Percentiles rank a stretch among this genome's conserved stretches.
These are phyloP conservation scores for Ptychadena robeensis DNA, from an alignment of 2,797 vertebrate species.

Conservation along the genomic window DNA sequence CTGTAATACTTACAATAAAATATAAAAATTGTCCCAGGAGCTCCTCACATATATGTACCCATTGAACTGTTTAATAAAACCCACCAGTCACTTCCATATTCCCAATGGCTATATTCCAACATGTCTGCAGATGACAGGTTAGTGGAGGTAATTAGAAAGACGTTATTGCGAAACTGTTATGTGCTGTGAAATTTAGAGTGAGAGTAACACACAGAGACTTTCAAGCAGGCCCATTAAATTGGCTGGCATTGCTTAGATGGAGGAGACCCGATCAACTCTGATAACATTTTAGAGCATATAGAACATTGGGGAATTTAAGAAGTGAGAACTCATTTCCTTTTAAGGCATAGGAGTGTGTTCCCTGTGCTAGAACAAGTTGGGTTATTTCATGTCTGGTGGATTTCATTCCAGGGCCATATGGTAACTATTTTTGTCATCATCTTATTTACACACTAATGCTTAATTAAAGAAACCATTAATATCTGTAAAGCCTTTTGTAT, in stretches of 20 bases:
- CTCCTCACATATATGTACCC: slow-evolving; percentile 42
- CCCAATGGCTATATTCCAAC: slow-evolving; percentile 41
- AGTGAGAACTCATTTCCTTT: slow-evolving; percentile 38
- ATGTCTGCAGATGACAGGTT: slow-evolving; percentile 47
- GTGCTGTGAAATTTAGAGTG: slow-evolving; percentile 46
- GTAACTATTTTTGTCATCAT: slow-evolving; percentile 10
- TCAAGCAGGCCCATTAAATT: slow-evolving; percentile 48
- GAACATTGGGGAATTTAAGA: slow-evolving; percentile 47
- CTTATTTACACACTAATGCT: neutral
- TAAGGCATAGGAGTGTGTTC: slow-evolving; percentile 39
- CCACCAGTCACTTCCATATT: slow-evolving; percentile 49
- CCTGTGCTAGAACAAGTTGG: neutral
- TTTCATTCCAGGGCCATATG: slow-evolving; percentile 27
- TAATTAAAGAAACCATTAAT: neutral
- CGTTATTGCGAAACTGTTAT: slow-evolving; percentile 28
- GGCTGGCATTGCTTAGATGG: slow-evolving; percentile 34
- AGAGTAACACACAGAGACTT: slow-evolving; percentile 38
- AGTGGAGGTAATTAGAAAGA: slow-evolving; percentile 50
- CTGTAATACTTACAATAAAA: slow-evolving; percentile 51
- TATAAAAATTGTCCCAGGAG: slow-evolving; percentile 33
- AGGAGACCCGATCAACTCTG: slow-evolving; percentile 34
- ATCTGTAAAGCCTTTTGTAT: neutral
- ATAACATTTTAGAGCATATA: slow-evolving; percentile 39
- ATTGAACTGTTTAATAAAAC: slow-evolving; percentile 52
- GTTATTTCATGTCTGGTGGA: slow-evolving; percentile 12